A percentile compares a stretch with the other conserved stretches of the same genome.
Conservation (phyloP, 2,888 invertebrate species). For the Mesorhabditis spiculigera region DNA sequence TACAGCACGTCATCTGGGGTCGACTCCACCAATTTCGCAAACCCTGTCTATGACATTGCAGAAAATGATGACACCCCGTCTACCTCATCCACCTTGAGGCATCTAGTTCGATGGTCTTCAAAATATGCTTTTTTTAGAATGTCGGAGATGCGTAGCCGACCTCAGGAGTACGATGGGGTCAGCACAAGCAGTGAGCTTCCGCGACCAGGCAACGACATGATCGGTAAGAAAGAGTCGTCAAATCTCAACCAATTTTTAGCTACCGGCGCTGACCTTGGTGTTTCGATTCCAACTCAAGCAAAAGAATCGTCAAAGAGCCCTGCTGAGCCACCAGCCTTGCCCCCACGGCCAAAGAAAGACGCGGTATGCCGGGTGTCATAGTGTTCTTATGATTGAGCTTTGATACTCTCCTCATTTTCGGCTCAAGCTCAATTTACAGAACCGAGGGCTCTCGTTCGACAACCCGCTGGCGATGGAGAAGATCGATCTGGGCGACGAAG, state of each 20-base stretch:
- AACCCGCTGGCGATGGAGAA: constrained; percentile 1
- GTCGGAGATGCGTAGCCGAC: neutral
- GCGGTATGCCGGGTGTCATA: neutral
- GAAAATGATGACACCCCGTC: constrained; percentile 23
- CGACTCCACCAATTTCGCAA: constrained; percentile 79
- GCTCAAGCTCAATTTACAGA: neutral
- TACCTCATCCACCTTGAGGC: constrained; percentile 15
- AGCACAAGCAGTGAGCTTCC: neutral
- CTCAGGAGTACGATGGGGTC: neutral
- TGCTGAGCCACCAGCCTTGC: constrained; percentile 22
- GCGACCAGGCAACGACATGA: neutral
- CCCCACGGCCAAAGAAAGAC: constrained; percentile 30
- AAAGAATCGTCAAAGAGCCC: constrained; percentile 13
- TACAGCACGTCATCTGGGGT: constrained; percentile 34
- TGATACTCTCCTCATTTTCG: neutral
- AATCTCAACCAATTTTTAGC: neutral
- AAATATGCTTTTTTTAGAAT: too few species aligned
- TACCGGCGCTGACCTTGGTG: neutral
- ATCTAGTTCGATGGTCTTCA: neutral
- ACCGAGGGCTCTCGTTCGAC: neutral
- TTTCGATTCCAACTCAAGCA: neutral
- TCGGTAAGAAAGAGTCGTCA: neutral
- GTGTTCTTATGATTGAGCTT: too few species aligned
- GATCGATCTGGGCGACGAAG: constrained; percentile 4
- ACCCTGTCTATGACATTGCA: constrained; percentile 87